Percentiles rank a stretch among this genome's conserved stretches.
These are phyloP conservation scores for Lamellibrachia satsuma DNA, from an alignment of 2,888 invertebrate genomes.

Conservation along the genomic window DNA sequence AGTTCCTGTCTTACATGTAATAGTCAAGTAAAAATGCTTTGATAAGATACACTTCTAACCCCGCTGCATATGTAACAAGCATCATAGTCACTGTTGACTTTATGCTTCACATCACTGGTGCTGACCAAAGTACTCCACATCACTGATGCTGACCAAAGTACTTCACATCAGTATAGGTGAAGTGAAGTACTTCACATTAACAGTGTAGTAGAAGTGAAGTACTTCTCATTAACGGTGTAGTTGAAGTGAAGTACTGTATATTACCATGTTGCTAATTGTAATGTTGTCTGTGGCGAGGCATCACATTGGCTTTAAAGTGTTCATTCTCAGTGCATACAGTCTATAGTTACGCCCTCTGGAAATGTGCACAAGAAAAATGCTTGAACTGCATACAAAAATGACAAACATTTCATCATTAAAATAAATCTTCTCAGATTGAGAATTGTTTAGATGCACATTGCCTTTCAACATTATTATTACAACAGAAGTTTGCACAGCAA, in stretches of 20 bases:
- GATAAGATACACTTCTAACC: not conserved
- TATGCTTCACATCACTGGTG: not conserved
- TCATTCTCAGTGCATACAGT: not conserved
- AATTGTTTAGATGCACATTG: not conserved
- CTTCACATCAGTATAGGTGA: not conserved
- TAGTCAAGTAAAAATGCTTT: not conserved
- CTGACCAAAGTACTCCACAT: too few relatives aligned
- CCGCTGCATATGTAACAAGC: not conserved
- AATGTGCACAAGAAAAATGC: not conserved
- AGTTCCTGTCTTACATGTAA: not conserved
- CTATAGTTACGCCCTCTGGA: not conserved
- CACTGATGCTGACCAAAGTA: too few relatives aligned
- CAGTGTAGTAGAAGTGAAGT: not conserved
- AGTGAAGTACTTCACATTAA: not conserved
- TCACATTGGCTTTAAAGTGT: not conserved
- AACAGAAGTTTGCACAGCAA: not conserved
- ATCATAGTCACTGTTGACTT: not conserved
- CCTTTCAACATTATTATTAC: not conserved
- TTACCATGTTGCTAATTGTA: not conserved
- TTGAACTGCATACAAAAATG: not conserved
- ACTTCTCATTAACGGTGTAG: not conserved
- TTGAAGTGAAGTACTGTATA: too few relatives aligned
- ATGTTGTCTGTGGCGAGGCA: not conserved
- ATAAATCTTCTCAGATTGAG: not conserved
- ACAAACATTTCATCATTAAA: not conserved